These are phyloP conservation scores for Pachycephus smyrnensis DNA, from an alignment of 2,888 invertebrate species.

Conservation along the genomic window DNA sequence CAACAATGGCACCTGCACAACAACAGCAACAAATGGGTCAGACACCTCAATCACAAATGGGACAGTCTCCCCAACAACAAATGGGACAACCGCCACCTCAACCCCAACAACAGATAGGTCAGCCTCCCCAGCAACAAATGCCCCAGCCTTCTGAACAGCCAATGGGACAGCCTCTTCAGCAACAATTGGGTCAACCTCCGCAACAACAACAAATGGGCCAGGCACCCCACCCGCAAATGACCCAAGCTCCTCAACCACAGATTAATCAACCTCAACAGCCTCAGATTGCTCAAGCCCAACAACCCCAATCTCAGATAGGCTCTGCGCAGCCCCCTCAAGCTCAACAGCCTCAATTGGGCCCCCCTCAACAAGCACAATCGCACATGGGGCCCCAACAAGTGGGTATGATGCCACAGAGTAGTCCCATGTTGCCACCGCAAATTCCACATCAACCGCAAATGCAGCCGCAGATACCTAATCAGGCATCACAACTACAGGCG, in stretches of 20 bases:
- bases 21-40: conserved; percentile 30
- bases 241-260: conserved; percentile 21
- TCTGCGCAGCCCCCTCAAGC: conserved; percentile 32
- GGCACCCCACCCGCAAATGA: conserved; percentile 32
- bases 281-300: conserved; percentile 40
- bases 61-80: conserved; percentile 36
- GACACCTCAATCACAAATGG: conserved; percentile 25
- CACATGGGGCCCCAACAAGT: conserved; percentile 31
- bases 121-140: conserved; percentile 36
- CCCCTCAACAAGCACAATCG: conserved; percentile 27
- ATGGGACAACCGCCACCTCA: conserved; percentile 35
- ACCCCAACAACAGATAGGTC: conserved; percentile 34
- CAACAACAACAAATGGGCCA: conserved; percentile 28
- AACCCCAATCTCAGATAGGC: conserved; percentile 56
- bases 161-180: conserved; percentile 41
- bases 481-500: conserved; percentile 29
- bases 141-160: conserved; percentile 34
- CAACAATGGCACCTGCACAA: conserved; percentile 14
- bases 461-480: conserved; percentile 38
- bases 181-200: conserved; percentile 42
- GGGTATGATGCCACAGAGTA: conserved; percentile 46
- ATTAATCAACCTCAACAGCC: conserved; percentile 40
- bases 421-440: conserved; percentile 48
- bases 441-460: conserved; percentile 51
- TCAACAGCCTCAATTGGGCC: conserved; percentile 42